Percentiles rank a stretch among this genome's conserved stretches.
Conservation (phyloP, 2,113 vertebrate species). For the Platysternon megacephalum region DNA sequence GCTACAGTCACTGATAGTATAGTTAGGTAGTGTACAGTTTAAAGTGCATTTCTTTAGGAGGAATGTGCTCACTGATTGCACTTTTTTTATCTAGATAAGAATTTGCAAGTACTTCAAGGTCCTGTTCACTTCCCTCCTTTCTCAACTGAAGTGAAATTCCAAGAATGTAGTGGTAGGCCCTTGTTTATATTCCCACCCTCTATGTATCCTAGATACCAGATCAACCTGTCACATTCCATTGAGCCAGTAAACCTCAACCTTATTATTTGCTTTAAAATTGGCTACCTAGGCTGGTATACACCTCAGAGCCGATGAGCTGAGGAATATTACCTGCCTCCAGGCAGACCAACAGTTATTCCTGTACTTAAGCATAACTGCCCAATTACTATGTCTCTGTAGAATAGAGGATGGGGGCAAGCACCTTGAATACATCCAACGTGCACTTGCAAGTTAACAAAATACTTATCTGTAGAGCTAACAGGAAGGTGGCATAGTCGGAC, state of each 20-base stretch:
- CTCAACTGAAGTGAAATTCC: slow-evolving; percentile 66
- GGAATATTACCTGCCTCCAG: background rate
- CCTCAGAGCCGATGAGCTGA: background rate
- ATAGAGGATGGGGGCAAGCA: background rate
- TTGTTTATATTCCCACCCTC: slow-evolving; percentile 75
- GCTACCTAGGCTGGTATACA: background rate
- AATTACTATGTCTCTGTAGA: background rate
- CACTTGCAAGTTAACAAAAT: background rate
- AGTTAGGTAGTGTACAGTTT: background rate
- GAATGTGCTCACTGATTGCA: slow-evolving; percentile 44
- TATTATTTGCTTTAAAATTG: background rate
- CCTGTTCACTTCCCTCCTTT: slow-evolving; percentile 72
- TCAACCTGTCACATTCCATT: slow-evolving; percentile 74
- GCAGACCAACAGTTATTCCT: background rate
- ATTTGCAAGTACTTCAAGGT: slow-evolving; percentile 73
- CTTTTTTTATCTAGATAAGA: slow-evolving; percentile 63
- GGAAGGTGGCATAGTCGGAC: accelerated
- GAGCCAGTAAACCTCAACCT: slow-evolving; percentile 45
- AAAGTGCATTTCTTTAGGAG: background rate
- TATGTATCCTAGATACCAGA: slow-evolving; percentile 72
- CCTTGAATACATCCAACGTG: background rate
- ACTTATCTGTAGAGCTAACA: background rate
- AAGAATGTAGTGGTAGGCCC: slow-evolving; percentile 81
- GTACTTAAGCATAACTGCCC: background rate
- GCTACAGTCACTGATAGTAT: background rate